Base-by-base conservation (phyloP, 2,797 vertebrate genomes). In the Odontamblyopus rebecca region DNA sequence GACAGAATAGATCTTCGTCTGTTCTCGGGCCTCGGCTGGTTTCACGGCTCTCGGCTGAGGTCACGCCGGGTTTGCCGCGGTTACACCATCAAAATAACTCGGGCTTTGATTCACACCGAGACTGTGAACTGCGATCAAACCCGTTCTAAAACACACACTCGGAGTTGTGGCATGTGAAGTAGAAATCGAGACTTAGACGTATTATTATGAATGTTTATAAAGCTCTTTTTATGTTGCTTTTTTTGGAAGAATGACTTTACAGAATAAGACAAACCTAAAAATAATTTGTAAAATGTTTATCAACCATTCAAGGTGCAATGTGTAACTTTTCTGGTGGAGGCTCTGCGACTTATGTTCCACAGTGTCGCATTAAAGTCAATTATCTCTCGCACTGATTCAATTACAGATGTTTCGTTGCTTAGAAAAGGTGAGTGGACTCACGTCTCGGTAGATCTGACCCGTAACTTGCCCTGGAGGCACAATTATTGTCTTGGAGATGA, bases 41-140 rank as follows among this genome's bases (percentile, higher is more conserved):
- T 77, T 82, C 71, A 81, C 57, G 64, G 74, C 56, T 65, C 41
- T 70, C 51, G 48, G 8, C 74, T 23, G 77, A 82, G 67, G 73
- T 83, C 71, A 78, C 64, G 18, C 59, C 70, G 19, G 51, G 59
- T 64, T 82, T 76, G 72, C 57, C 64, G 48, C 67, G 78, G 73
- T 67, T 67, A 73, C 66, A 44, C n/a, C n/a, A 72, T 71, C 63
- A 51, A 61, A 81, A 80, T 51, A 53, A 64, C 75, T 56, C 61
- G 9, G 48, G 65, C 26, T 27, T 18, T 48, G 62, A 38, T 64
- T 73, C 3, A 11, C 16, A 51, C 15, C 12, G 18, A n/a, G 23
- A 65, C 57, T 48, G 1, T 51, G 51, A 9, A 50, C 63, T 0
- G 4, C 51, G 15, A 30, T 66, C 19, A 50, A 19, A 29, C 44